These are phyloP conservation scores for Noctua pronuba DNA, from an alignment of 2,888 invertebrate genomes.

Conservation along the genomic window DNA sequence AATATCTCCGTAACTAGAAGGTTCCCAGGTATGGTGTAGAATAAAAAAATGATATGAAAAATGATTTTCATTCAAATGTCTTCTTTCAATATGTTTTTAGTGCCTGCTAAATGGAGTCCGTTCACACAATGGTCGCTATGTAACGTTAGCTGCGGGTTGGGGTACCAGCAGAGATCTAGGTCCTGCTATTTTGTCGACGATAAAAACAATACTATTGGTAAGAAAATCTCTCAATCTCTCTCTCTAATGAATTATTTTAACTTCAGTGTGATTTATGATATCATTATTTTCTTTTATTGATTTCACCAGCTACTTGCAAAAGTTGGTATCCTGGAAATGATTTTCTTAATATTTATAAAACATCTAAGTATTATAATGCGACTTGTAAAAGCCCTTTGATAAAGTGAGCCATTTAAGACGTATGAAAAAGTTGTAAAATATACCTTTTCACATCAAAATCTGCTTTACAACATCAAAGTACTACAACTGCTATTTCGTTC, in stretches of 20 bases:
- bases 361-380: not conserved
- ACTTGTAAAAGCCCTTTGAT: not conserved
- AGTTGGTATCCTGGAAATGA: not conserved
- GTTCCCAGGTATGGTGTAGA: too few relatives aligned
- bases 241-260: not conserved
- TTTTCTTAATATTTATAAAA: not conserved
- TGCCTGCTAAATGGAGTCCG: constrained; percentile 87
- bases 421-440: not conserved
- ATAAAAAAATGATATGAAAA: too few relatives aligned
- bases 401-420: not conserved
- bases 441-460: not conserved
- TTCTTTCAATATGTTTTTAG: constrained; percentile 70
- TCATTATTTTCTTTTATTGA: not conserved
- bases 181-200: constrained; percentile 83
- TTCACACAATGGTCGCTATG: constrained; percentile 88
- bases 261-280: not conserved
- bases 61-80: not conserved
- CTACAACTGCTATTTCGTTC: not conserved
- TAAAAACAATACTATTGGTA: constrained; percentile 77
- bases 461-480: not conserved
- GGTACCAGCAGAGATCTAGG: constrained; percentile 80
- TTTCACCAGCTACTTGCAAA: not conserved
- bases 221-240: constrained; percentile 8
- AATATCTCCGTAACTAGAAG: too few relatives aligned
- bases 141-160: constrained; percentile 86